A percentile compares a stretch with the other conserved stretches of the same genome.
phyloP scores from a whole-genome alignment of 2,888 invertebrate species.

The Dasysyrphus tricinctus region DNA sequence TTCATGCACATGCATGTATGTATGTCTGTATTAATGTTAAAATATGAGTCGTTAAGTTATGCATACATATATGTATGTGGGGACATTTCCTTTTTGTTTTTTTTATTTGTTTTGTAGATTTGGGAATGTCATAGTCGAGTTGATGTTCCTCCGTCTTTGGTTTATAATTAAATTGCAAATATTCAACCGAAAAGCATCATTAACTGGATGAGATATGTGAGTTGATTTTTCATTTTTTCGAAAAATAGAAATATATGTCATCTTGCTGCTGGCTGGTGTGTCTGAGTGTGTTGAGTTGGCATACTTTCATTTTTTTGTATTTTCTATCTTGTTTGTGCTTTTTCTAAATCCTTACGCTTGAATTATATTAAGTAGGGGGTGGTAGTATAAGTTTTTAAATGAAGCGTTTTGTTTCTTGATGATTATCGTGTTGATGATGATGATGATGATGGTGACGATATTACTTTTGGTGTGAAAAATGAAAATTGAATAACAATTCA shows the following conservation, averaged over 20 bases:
- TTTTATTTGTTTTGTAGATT: slow-evolving; percentile 24
- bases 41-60: slow-evolving; percentile 26
- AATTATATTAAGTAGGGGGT: slow-evolving; percentile 31
- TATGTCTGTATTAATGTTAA: neutral
- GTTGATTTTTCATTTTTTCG: slow-evolving; percentile 17
- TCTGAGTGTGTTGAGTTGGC: slow-evolving; percentile 18
- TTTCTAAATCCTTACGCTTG: slow-evolving; percentile 27
- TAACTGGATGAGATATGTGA: slow-evolving; percentile 60
- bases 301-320: slow-evolving; percentile 34
- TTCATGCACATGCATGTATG: neutral
- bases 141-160: slow-evolving; percentile 42
- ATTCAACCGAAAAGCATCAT: slow-evolving; percentile 63
- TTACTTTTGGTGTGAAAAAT: slow-evolving; percentile 30
- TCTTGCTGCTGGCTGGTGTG: neutral
- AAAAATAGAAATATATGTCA: slow-evolving; percentile 29
- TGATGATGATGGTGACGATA: slow-evolving; percentile 9
- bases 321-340: neutral
- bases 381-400: slow-evolving; percentile 40
- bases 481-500: slow-evolving; percentile 61
- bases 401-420: slow-evolving; percentile 41
- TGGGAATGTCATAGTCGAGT: slow-evolving; percentile 60
- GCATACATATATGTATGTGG: slow-evolving; percentile 4
- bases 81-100: slow-evolving; percentile 19
- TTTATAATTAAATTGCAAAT: slow-evolving; percentile 62
- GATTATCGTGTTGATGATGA: slow-evolving; percentile 2